These are phyloP conservation scores for Leptonema lineaticorne DNA, from an alignment of 1,140 invertebrate species.

Conservation along the genomic window DNA sequence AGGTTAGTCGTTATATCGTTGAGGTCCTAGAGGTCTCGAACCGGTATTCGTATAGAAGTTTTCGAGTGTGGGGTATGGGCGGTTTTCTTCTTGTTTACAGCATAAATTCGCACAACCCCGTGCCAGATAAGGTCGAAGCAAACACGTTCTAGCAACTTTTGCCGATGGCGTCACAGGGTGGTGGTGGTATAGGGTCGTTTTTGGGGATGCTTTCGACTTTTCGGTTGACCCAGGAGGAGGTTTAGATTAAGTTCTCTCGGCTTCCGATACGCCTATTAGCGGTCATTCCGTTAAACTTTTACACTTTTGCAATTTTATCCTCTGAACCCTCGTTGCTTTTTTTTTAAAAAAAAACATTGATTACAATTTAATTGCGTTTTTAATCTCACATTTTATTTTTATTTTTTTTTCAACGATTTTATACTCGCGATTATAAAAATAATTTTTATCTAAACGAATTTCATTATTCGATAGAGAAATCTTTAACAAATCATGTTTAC, in stretches of 20 bases:
- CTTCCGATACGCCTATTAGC: constrained; percentile 3
- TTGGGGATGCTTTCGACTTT: neutral
- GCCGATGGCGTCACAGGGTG: too few species aligned
- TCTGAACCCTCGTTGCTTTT: neutral
- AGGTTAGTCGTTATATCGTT: neutral
- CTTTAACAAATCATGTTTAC: too few species aligned
- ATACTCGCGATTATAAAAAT: too few species aligned
- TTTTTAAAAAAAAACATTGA: too few species aligned
- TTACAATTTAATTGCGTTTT: too few species aligned
- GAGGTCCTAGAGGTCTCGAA: neutral
- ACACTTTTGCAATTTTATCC: neutral
- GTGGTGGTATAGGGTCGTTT: too few species aligned
- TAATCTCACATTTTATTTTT: too few species aligned
- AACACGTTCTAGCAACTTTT: neutral
- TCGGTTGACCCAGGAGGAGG: neutral
- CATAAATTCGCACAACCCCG: constrained; percentile 15
- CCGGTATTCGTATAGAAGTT: neutral
- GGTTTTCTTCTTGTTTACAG: constrained; percentile 3
- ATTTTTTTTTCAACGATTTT: too few species aligned
- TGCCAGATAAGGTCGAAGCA: neutral
- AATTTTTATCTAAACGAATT: too few species aligned
- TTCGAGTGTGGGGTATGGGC: neutral
- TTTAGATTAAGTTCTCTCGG: neutral
- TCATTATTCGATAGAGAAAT: too few species aligned
- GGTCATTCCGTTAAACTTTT: neutral